phyloP scores from a whole-genome alignment of 2,888 invertebrate species.

The Pomacea canaliculata region DNA sequence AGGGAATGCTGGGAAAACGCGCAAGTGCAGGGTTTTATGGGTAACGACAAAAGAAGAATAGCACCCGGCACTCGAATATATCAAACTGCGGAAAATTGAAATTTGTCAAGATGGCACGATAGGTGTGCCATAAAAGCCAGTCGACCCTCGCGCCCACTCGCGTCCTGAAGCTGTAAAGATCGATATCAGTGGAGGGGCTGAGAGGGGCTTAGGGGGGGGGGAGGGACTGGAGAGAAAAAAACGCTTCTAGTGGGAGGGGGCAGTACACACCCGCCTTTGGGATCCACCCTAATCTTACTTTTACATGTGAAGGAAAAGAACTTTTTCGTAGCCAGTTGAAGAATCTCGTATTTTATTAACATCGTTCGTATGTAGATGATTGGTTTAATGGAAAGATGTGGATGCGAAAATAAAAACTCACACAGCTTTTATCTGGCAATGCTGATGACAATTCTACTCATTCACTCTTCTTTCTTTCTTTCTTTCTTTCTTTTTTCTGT shows the following conservation, averaged over 20 bases:
- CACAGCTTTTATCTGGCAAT: too few relatives aligned
- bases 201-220: background rate
- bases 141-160: constrained; percentile 5
- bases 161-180: constrained; percentile 21
- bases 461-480: background rate
- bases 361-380: too few relatives aligned
- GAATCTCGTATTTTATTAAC: too few relatives aligned
- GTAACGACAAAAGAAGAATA: constrained; percentile 12
- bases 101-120: constrained; percentile 29
- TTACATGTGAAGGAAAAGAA: background rate
- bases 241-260: too few relatives aligned
- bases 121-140: constrained; percentile 25
- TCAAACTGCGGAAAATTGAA: constrained; percentile 29
- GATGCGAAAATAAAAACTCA: too few relatives aligned
- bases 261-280: background rate
- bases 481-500: background rate
- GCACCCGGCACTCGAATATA: constrained; percentile 23
- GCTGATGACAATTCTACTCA: too few relatives aligned
- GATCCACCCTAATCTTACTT: background rate
- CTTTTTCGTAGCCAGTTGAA: background rate
- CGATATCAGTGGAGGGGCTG: constrained; percentile 5
- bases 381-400: too few relatives aligned
- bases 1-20: constrained; percentile 22
- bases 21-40: constrained; percentile 18
- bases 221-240: background rate